A percentile compares a stretch with the other conserved stretches of the same genome.
Conservation (phyloP, 2,888 invertebrate species). For the Graphium colonna region DNA sequence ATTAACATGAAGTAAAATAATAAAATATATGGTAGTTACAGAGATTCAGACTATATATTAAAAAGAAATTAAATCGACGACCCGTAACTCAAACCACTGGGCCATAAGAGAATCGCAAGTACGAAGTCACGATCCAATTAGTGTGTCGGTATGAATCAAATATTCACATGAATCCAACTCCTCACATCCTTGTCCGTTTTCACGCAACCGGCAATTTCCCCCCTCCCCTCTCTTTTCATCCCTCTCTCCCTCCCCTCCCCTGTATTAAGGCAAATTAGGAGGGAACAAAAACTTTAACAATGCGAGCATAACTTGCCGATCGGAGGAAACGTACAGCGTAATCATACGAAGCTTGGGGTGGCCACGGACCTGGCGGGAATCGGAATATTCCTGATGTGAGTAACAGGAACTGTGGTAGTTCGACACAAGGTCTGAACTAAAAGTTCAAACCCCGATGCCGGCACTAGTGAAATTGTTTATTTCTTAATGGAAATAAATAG, state of each 20-base stretch:
- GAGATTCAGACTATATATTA: too few species aligned
- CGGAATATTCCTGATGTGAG: neutral
- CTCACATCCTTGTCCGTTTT: conserved; percentile 3
- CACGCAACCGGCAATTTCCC: conserved; percentile 13
- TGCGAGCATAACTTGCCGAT: conserved; percentile 6
- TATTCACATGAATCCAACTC: neutral
- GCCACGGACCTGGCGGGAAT: conserved; percentile 4
- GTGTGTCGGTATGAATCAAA: neutral
- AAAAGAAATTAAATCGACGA: too few species aligned
- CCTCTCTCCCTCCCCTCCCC: too few species aligned
- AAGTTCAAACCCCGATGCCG: too few species aligned
- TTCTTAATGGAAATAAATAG: too few species aligned
- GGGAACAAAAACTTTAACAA: conserved; percentile 20
- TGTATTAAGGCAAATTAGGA: conserved; percentile 14
- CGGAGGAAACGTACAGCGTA: conserved; percentile 6
- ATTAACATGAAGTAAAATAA: too few species aligned
- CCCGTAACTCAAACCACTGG: neutral
- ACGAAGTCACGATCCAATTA: neutral
- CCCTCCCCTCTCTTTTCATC: too few species aligned
- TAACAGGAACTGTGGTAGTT: conserved; percentile 27
- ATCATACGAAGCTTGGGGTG: neutral
- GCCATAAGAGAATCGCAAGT: neutral
- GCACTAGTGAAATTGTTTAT: too few species aligned
- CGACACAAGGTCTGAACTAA: too few species aligned
- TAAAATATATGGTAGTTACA: too few species aligned